Base-by-base conservation (phyloP, 2,797 vertebrate genomes). In the Sternarchorhynchus goeldii region DNA sequence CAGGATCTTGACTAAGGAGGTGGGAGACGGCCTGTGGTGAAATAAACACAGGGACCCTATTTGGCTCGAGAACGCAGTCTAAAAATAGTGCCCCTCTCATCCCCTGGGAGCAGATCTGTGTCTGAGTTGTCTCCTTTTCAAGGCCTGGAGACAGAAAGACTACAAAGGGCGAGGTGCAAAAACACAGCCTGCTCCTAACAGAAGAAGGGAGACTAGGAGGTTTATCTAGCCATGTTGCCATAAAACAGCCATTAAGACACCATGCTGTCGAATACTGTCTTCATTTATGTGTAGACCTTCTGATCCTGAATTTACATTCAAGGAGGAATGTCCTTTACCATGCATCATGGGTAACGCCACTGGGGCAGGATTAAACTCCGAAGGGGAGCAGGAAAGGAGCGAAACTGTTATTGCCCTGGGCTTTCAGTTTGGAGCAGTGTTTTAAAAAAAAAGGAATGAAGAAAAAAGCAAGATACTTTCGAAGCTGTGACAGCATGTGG, bases 61-160 rank as follows among this genome's bases (percentile, higher is more conserved):
- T 12, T 36, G 34, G 55, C 32, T 29, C 29, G n/a, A 71, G 69
- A 71, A 56, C 68, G 8, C 20, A 55, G 21, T 71, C 34, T 79
- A 69, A 62, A 74, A 79, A 74, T 58, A 75, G 29, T 14, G 12
- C 71, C 18, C 10, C 45, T 32, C 20, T 50, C 36, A 53, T 76
- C 73, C 62, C 60, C 21, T 12, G 29, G 67, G 53, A 72, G 16
- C 29, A 29, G 59, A 76, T 76, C 20, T 55, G 62, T 29, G 57
- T 70, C 50, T 71, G 78, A 34, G 25, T 56, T 58, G 53, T 50
- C 65, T 76, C 32, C 59, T 68, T 32, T 80, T 69, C 66, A 66
- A 73, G 50, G 41, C 25, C 56, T 59, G 16, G 65, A 60, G 45
- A 69, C 58, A 50, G 12, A 16, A 55, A 59, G 31, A 20, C 29